Conservation (phyloP, 2,888 invertebrate species). For the Melipona beecheii region DNA sequence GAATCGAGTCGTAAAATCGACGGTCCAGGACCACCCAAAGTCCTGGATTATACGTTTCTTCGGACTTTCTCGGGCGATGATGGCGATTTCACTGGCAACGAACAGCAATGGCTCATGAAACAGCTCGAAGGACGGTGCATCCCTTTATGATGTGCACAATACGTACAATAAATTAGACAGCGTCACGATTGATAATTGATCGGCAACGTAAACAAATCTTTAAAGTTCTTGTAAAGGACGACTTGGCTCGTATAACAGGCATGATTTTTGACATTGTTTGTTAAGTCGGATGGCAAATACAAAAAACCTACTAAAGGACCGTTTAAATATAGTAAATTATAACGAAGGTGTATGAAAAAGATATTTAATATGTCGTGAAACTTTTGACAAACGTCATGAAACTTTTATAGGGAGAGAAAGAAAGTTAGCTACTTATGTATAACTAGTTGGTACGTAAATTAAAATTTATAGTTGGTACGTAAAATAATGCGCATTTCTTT, state of each 20-base stretch:
- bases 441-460: no score
- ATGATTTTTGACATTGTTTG: constrained; percentile 10
- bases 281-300: background rate
- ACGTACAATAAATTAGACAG: constrained; percentile 39
- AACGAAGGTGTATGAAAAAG: no score
- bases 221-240: background rate
- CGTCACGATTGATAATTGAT: constrained; percentile 49
- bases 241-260: background rate
- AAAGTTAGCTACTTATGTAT: no score
- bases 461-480: no score
- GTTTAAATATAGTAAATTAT: background rate
- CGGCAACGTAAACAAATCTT: constrained; percentile 19
- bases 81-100: constrained; percentile 71
- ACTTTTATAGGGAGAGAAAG: no score
- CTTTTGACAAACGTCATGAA: no score
- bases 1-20: constrained; percentile 68
- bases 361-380: no score
- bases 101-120: constrained; percentile 49
- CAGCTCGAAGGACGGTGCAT: constrained; percentile 13
- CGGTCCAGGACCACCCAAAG: constrained; percentile 69
- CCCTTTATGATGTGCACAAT: constrained; percentile 25
- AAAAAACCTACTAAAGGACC: background rate
- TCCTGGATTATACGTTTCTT: constrained; percentile 59
- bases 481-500: no score
- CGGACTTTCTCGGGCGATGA: constrained; percentile 72